phyloP scores from a whole-genome alignment of 1,140 invertebrate genomes.

The Meloidogyne hapla region DNA sequence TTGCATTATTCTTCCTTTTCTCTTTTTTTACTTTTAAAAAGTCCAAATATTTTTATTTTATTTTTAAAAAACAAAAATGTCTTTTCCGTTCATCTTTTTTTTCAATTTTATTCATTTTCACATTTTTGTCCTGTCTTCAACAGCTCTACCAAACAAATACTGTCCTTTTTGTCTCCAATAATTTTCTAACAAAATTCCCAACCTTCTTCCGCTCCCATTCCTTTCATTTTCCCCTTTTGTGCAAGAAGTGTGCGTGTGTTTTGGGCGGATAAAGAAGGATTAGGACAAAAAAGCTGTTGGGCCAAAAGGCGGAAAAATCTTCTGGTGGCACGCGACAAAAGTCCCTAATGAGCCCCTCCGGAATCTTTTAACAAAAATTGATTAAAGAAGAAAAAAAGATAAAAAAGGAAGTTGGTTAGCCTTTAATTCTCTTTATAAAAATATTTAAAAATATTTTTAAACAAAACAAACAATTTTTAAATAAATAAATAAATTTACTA shows the following conservation, averaged over 20 bases:
- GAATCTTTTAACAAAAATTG: not conserved
- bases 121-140: not conserved
- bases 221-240: not conserved
- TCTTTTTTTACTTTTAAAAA: not conserved
- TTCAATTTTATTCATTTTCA: not conserved
- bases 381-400: not conserved
- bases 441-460: no score
- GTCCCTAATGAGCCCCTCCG: not conserved
- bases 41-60: not conserved
- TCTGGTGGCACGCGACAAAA: not conserved
- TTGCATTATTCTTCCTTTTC: not conserved
- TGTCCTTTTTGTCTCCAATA: not conserved
- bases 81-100: not conserved
- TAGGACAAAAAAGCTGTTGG: not conserved
- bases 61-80: not conserved
- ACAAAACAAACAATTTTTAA: no score
- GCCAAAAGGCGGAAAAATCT: constrained; percentile 1
- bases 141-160: not conserved
- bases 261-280: not conserved
- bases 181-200: not conserved
- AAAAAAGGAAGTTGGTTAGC: not conserved
- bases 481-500: no score
- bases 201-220: not conserved
- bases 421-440: no score
- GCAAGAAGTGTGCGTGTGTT: not conserved